These are phyloP conservation scores for Nymphalis urticae DNA, from an alignment of 2,888 invertebrate genomes.

Conservation along the genomic window DNA sequence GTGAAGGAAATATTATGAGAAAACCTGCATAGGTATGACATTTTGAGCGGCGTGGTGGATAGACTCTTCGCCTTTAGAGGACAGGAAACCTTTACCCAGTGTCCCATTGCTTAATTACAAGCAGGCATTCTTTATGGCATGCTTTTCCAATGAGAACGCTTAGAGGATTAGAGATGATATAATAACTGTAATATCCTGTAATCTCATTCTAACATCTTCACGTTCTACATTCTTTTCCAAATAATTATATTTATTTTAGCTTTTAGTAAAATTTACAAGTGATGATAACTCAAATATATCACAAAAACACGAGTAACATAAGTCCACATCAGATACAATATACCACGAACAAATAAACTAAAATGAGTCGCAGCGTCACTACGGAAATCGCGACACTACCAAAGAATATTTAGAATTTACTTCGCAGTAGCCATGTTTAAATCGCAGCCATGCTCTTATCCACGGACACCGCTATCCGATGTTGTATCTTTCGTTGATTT, in stretches of 20 bases:
- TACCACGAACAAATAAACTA: conserved; percentile 35
- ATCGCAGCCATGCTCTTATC: conserved; percentile 58
- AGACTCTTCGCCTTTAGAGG: no score
- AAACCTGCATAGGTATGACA: no score
- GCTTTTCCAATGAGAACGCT: no score
- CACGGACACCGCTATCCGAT: conserved; percentile 59
- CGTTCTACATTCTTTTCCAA: no score
- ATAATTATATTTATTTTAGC: background rate
- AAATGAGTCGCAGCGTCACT: conserved; percentile 29
- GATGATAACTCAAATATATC: conserved; percentile 29
- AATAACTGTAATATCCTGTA: no score
- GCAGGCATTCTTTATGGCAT: no score
- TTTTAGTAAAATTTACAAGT: conserved; percentile 16
- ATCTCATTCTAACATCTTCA: no score
- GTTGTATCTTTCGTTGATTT: conserved; percentile 74
- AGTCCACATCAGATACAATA: conserved; percentile 33
- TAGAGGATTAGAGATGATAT: no score
- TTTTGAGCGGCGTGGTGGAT: no score
- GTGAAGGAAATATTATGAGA: no score
- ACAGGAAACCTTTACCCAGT: no score
- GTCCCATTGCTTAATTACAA: no score
- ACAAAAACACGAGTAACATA: conserved; percentile 31
- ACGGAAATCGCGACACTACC: conserved; percentile 47
- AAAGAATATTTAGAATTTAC: conserved; percentile 46
- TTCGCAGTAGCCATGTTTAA: conserved; percentile 45